phyloP scores from a whole-genome alignment of 2,797 vertebrate genomes.

The Pristis pectinata region DNA sequence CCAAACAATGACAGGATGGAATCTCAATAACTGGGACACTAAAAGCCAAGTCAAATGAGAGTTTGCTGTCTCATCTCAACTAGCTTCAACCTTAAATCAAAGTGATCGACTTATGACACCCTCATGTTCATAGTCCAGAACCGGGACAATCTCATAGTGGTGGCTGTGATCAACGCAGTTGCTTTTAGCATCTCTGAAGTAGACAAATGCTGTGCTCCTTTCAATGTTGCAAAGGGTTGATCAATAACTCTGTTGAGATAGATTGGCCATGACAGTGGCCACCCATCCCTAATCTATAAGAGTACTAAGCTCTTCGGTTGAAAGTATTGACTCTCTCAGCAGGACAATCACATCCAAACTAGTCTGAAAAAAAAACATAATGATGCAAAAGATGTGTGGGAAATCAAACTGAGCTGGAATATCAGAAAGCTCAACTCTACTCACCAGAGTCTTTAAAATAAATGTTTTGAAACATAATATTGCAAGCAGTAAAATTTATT shows the following conservation, averaged over 20 bases:
- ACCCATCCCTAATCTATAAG: constrained; percentile 18
- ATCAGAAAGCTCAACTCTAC: background rate
- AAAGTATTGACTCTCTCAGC: constrained; percentile 20
- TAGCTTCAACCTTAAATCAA: background rate
- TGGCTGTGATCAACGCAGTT: background rate
- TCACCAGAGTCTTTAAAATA: background rate
- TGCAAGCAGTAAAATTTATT: background rate
- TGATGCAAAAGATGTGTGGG: background rate
- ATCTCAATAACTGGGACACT: background rate
- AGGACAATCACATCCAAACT: constrained; percentile 20
- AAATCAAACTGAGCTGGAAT: constrained; percentile 4
- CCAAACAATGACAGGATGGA: background rate
- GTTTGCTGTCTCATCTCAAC: background rate
- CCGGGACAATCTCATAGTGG: background rate
- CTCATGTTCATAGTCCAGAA: background rate
- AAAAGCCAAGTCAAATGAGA: background rate
- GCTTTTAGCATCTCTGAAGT: background rate
- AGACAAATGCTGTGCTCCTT: background rate
- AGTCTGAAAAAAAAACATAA: background rate
- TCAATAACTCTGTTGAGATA: constrained; percentile 28
- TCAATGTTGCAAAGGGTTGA: background rate
- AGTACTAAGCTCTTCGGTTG: constrained; percentile 7
- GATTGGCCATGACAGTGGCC: background rate
- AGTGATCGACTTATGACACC: background rate
- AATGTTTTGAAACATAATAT: background rate